phyloP scores from a whole-genome alignment of 1,140 invertebrate species.

The Apis florea region DNA sequence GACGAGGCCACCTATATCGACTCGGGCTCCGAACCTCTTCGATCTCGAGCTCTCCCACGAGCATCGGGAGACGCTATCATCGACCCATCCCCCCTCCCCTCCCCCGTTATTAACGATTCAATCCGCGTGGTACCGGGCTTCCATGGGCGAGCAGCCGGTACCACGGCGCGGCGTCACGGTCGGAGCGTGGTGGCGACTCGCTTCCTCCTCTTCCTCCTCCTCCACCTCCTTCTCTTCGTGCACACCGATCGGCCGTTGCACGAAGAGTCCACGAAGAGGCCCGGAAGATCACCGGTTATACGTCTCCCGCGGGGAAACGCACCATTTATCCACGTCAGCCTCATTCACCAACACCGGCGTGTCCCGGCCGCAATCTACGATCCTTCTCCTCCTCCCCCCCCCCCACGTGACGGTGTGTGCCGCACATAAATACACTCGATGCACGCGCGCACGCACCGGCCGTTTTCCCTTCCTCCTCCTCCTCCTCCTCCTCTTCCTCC shows the following conservation, averaged over 20 bases:
- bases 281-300: conserved; percentile 72
- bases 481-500: background rate
- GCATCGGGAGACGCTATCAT: background rate
- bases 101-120: conserved; percentile 20
- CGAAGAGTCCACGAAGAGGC: conserved; percentile 32
- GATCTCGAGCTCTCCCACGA: background rate
- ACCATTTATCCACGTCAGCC: conserved; percentile 79
- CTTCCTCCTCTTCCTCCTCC: no score
- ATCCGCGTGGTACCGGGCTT: background rate
- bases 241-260: conserved; percentile 12
- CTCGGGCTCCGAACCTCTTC: no score
- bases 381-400: no score
- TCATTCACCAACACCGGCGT: conserved; percentile 74
- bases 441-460: conserved; percentile 54
- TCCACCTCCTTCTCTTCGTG: background rate
- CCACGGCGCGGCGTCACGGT: background rate
- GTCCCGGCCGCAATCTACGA: conserved; percentile 61
- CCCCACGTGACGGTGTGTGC: conserved; percentile 67
- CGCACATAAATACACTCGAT: conserved; percentile 65
- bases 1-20: no score
- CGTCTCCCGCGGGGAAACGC: conserved; percentile 73
- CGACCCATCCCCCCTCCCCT: background rate
- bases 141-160: background rate
- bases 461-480: conserved; percentile 25
- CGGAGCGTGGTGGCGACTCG: background rate